These are phyloP conservation scores for Nysson spinosus DNA, from an alignment of 2,888 invertebrate species.

Conservation along the genomic window DNA sequence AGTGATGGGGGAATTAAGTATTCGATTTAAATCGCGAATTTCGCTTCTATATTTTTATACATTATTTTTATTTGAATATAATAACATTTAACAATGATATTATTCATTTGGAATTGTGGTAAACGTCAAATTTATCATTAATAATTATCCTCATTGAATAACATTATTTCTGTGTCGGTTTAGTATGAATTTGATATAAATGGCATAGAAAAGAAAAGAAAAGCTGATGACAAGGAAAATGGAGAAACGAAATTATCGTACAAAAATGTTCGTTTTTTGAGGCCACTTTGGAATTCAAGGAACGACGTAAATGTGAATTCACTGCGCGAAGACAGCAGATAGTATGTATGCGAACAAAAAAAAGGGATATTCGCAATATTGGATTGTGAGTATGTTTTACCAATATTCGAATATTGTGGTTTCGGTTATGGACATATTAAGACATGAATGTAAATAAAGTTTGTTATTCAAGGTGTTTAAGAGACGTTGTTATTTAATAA, in stretches of 20 bases:
- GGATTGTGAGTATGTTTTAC: neutral
- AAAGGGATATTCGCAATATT: constrained; percentile 33
- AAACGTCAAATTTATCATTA: too few species aligned
- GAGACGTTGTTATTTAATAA: constrained; percentile 31
- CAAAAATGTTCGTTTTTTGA: neutral
- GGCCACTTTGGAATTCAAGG: neutral
- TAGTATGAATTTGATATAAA: too few species aligned
- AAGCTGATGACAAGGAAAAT: too few species aligned
- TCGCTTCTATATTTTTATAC: too few species aligned
- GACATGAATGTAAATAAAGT: constrained; percentile 73
- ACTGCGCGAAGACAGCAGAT: constrained; percentile 10
- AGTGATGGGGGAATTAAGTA: too few species aligned
- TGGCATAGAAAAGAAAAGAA: too few species aligned
- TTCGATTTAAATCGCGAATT: too few species aligned
- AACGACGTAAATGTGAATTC: constrained; percentile 16
- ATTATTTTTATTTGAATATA: too few species aligned
- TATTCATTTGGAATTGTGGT: too few species aligned
- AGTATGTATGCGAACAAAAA: constrained; percentile 26
- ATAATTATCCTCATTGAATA: too few species aligned
- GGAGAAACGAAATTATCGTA: neutral
- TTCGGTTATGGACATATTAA: constrained; percentile 66
- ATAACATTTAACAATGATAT: too few species aligned
- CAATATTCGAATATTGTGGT: constrained; percentile 54
- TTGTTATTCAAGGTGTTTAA: constrained; percentile 69
- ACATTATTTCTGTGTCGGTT: too few species aligned